Conservation (phyloP, 2,113 vertebrate genomes). For the Salvator merianae region DNA sequence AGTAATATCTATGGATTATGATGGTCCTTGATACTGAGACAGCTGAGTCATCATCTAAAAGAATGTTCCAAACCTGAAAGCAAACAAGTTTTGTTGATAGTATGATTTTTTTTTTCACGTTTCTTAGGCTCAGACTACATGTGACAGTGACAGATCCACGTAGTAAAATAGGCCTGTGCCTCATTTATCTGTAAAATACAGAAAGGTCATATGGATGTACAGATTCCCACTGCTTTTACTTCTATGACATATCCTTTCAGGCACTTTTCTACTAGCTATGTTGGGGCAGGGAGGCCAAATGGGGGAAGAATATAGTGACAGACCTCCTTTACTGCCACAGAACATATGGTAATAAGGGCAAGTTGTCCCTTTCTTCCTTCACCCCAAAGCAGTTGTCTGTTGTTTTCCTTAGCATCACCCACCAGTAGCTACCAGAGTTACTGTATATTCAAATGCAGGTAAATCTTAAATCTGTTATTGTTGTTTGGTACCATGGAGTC, state of each 20-base stretch:
- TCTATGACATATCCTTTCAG: background rate
- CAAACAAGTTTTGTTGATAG: constrained; percentile 8
- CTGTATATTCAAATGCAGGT: background rate
- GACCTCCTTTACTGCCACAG: no score
- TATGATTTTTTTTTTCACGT: no score
- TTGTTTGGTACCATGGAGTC: no score
- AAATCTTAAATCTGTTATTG: no score
- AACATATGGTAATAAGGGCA: background rate
- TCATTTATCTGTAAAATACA: background rate
- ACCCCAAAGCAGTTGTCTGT: no score
- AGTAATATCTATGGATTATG: constrained; percentile 9
- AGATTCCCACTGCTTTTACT: background rate
- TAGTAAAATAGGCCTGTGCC: background rate
- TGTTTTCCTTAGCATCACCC: background rate
- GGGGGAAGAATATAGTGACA: background rate
- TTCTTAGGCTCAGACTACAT: background rate
- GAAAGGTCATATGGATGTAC: no score
- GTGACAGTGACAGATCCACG: background rate
- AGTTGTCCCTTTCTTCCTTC: background rate
- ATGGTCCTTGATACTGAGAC: constrained; percentile 1
- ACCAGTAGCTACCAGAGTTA: background rate
- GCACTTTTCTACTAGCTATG: no score
- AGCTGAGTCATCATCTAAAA: background rate
- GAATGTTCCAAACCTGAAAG: background rate
- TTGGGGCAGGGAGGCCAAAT: background rate